Evolutionary conservation across 2,113 vertebrate species (phyloP).

Genomic region (Phocoena phocoena): DNA sequence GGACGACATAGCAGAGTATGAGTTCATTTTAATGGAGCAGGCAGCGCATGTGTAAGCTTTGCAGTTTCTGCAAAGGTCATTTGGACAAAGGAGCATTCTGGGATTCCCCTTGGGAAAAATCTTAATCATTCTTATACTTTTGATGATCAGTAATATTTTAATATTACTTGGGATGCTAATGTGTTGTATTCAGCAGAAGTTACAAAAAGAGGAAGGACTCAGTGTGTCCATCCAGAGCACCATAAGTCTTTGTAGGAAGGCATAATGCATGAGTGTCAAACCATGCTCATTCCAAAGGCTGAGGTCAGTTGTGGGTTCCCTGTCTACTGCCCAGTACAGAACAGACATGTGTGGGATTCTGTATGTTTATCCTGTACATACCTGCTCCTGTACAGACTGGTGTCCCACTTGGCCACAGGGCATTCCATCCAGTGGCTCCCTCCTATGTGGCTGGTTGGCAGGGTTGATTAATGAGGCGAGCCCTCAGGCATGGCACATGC

Average conservation of each 20-base stretch:
- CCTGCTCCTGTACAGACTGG: background rate
- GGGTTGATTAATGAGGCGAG: background rate
- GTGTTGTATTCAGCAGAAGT: background rate
- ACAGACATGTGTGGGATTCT: background rate
- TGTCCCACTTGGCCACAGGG: background rate
- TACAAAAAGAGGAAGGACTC: background rate
- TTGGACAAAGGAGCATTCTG: conserved; percentile 3
- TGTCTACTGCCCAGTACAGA: background rate
- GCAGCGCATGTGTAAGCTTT: background rate
- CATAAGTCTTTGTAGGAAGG: background rate
- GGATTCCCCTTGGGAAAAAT: background rate
- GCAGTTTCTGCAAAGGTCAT: conserved; percentile 54
- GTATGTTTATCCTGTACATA: background rate
- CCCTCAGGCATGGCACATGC: background rate
- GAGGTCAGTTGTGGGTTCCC: background rate
- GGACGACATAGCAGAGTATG: conserved; percentile 28
- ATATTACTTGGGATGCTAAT: background rate
- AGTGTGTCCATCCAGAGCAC: background rate
- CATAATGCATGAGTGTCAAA: background rate
- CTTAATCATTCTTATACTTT: background rate
- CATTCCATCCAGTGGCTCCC: background rate
- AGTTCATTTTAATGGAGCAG: conserved; percentile 66
- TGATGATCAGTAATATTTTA: conserved; percentile 21
- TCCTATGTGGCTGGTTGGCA: background rate
- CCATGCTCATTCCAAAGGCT: background rate